Conservation (phyloP, 2,888 invertebrate genomes). For the Lamellibrachia satsuma region DNA sequence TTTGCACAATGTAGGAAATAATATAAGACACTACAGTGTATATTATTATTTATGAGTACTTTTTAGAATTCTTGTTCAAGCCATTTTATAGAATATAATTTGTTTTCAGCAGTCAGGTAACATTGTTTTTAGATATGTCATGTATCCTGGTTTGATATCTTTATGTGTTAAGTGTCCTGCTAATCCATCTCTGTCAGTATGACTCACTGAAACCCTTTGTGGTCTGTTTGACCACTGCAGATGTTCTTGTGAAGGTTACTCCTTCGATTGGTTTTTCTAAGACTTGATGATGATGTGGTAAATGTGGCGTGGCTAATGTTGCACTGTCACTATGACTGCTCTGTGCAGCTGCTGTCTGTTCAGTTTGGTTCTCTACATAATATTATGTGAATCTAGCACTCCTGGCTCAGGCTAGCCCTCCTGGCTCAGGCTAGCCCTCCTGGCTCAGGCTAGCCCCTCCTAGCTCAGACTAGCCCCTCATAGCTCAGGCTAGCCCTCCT, state of each 20-base stretch:
- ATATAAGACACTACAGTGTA: neutral
- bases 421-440: no score
- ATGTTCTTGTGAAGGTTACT: neutral
- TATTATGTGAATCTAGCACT: neutral
- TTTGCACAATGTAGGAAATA: no score
- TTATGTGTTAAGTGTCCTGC: neutral
- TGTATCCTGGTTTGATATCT: neutral
- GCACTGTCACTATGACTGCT: neutral
- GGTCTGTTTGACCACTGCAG: neutral
- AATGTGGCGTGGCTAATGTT: neutral
- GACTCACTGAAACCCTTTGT: neutral
- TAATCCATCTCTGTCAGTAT: neutral
- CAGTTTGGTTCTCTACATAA: neutral
- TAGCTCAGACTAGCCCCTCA: no score
- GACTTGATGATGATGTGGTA: neutral
- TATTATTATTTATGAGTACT: neutral
- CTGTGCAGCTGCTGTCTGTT: neutral
- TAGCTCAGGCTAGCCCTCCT: neutral
- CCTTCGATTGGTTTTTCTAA: neutral
- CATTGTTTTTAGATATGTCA: no score
- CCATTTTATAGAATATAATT: no score
- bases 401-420: neutral
- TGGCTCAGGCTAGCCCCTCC: no score
- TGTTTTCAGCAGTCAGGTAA: no score
- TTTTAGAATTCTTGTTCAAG: no score